phyloP scores from a whole-genome alignment of 2,888 invertebrate genomes.

The Netelia virgata region DNA sequence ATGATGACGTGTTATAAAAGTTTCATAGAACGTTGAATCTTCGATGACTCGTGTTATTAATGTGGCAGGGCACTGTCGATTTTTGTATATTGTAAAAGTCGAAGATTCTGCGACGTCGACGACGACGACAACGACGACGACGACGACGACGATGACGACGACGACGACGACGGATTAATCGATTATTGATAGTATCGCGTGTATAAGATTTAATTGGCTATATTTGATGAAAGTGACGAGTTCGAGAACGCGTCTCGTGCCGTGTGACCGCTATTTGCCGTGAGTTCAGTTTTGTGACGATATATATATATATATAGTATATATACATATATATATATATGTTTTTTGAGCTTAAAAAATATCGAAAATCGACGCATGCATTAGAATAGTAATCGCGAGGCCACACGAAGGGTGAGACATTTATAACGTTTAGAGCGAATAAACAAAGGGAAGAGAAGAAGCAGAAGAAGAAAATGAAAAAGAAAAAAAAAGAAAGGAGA shows the following conservation, averaged over 20 bases:
- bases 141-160: no score
- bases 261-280: conserved; percentile 10
- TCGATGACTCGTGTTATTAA: conserved; percentile 46
- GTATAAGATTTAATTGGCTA: conserved; percentile 20
- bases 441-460: conserved; percentile 56
- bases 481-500: conserved; percentile 51
- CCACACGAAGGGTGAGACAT: conserved; percentile 47
- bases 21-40: conserved; percentile 45
- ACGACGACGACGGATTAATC: conserved; percentile 13
- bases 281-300: conserved; percentile 2
- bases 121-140: no score
- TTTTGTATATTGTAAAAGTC: conserved; percentile 20
- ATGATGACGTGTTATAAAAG: conserved; percentile 34
- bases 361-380: conserved; percentile 31
- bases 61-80: conserved; percentile 37
- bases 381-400: conserved; percentile 52
- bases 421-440: conserved; percentile 63
- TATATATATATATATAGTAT: no score
- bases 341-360: conserved; percentile 45
- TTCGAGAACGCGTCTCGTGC: neutral
- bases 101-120: neutral
- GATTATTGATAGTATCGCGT: conserved; percentile 13
- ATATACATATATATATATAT: conserved; percentile 1
- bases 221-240: neutral
- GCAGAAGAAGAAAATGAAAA: conserved; percentile 44